A percentile compares a stretch with the other conserved stretches of the same genome.
These are phyloP conservation scores for Molothrus aeneus DNA, from an alignment of 2,797 vertebrate genomes.

Conservation along the genomic window DNA sequence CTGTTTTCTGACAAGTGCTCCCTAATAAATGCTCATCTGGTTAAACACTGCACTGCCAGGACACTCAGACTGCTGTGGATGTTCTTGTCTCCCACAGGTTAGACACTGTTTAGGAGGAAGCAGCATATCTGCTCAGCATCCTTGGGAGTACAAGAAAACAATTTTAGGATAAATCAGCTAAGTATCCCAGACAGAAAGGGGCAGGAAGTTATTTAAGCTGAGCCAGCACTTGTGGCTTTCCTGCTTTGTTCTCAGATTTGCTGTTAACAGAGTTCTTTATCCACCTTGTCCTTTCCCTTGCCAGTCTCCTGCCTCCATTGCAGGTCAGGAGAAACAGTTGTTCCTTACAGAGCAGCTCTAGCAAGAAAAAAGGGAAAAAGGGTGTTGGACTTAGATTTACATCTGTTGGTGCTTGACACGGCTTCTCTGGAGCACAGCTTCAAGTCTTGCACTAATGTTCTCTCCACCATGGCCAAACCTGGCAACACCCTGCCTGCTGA, in stretches of 20 bases:
- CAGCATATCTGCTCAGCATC: background rate
- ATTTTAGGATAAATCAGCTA: background rate
- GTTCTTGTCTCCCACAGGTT: background rate
- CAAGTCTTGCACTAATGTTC: background rate
- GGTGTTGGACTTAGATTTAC: background rate
- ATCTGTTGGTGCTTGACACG: background rate
- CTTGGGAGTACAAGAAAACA: background rate
- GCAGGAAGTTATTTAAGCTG: background rate
- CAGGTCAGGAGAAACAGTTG: background rate
- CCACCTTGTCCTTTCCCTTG: background rate
- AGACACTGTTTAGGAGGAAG: background rate
- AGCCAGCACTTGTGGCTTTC: background rate
- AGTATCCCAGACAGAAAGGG: background rate
- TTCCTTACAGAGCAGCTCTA: background rate
- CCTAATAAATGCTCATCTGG: background rate
- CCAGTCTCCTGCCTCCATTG: background rate
- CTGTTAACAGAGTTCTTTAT: background rate
- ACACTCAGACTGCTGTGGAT: background rate
- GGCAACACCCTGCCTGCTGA: background rate
- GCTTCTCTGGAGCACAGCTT: background rate
- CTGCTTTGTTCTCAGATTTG: background rate
- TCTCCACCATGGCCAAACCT: background rate
- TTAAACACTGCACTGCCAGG: background rate
- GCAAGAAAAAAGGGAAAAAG: background rate
- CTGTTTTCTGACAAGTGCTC: background rate